Conservation (phyloP, 2,888 invertebrate genomes). For the Noctua pronuba region DNA sequence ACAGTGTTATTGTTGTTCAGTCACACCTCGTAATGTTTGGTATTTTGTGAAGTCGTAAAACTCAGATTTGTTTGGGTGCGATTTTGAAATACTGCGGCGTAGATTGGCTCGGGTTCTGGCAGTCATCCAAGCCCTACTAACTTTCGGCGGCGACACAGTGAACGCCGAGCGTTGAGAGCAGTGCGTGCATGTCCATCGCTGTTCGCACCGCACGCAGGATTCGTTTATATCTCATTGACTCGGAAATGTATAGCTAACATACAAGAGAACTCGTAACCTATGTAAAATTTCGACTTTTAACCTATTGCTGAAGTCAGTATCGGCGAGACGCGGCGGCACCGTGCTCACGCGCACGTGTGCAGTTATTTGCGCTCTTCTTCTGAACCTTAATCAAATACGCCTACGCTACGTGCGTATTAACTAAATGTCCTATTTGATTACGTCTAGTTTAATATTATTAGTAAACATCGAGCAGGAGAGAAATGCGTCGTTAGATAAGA, state of each 20-base stretch:
- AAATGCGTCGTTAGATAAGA: conserved; percentile 42
- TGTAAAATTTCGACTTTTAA: conserved; percentile 24
- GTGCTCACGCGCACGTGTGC: conserved; percentile 66
- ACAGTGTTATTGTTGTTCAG: conserved; percentile 76
- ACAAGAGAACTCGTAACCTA: conserved; percentile 2
- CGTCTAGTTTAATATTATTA: conserved; percentile 24
- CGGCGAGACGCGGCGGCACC: conserved; percentile 73
- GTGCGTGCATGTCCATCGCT: conserved; percentile 22
- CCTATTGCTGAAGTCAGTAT: conserved; percentile 34
- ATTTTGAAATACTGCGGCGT: conserved; percentile 68
- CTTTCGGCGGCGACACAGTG: conserved; percentile 16
- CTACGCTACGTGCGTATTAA: conserved; percentile 30
- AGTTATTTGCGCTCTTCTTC: conserved; percentile 8
- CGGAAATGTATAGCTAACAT: conserved; percentile 33
- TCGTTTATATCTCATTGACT: conserved; percentile 15
- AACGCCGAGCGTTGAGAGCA: conserved; percentile 2
- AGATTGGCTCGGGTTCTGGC: conserved; percentile 73
- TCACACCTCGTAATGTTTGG: conserved; percentile 65
- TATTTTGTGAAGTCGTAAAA: conserved; percentile 79
- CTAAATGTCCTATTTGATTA: conserved; percentile 9
- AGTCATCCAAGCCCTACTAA: conserved; percentile 67
- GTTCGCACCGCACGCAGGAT: not conserved
- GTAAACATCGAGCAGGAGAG: conserved; percentile 29
- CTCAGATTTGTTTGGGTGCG: conserved; percentile 78
- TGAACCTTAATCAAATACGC: conserved; percentile 30